Evolutionary conservation across 1,140 invertebrate genomes (phyloP).

Genomic region (Choristoneura fumiferana): DNA sequence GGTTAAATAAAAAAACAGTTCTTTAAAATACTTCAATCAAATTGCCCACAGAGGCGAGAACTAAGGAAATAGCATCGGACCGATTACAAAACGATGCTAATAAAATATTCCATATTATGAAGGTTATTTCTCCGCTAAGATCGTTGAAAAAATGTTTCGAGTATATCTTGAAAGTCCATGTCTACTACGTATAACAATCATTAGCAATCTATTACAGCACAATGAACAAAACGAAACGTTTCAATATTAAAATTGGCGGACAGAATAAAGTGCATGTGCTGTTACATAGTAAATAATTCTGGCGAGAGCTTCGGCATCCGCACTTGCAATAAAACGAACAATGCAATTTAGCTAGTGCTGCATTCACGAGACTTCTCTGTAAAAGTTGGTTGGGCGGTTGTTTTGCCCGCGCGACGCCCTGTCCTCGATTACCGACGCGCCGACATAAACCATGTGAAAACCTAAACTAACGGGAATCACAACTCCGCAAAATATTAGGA

Average conservation of each 20-base stretch:
- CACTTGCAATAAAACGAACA: conserved; percentile 72
- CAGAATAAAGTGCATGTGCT: conserved; percentile 66
- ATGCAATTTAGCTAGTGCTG: conserved; percentile 69
- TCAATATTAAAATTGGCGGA: conserved; percentile 54
- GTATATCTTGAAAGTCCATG: too few relatives aligned
- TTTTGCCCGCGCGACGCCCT: conserved; percentile 34
- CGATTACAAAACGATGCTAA: too few relatives aligned
- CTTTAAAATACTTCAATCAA: too few relatives aligned
- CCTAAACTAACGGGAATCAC: conserved; percentile 33
- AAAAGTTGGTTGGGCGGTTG: conserved; percentile 55
- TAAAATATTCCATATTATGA: too few relatives aligned
- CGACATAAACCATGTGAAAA: conserved; percentile 21
- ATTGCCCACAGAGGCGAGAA: too few relatives aligned
- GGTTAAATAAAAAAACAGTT: too few relatives aligned
- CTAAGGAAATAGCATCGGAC: too few relatives aligned
- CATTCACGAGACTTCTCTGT: conserved; percentile 57
- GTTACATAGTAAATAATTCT: conserved; percentile 73
- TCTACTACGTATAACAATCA: too few relatives aligned
- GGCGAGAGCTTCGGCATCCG: conserved; percentile 55
- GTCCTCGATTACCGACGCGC: conserved; percentile 34
- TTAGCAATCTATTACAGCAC: conserved; percentile 18
- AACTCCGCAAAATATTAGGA: conserved; percentile 21
- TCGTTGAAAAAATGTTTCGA: too few relatives aligned
- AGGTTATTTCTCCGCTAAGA: too few relatives aligned
- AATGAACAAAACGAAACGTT: conserved; percentile 49